A percentile compares a stretch with the other conserved stretches of the same genome.
Evolutionary conservation across 2,888 invertebrate species (phyloP).

Genomic region (Nezara viridula): DNA sequence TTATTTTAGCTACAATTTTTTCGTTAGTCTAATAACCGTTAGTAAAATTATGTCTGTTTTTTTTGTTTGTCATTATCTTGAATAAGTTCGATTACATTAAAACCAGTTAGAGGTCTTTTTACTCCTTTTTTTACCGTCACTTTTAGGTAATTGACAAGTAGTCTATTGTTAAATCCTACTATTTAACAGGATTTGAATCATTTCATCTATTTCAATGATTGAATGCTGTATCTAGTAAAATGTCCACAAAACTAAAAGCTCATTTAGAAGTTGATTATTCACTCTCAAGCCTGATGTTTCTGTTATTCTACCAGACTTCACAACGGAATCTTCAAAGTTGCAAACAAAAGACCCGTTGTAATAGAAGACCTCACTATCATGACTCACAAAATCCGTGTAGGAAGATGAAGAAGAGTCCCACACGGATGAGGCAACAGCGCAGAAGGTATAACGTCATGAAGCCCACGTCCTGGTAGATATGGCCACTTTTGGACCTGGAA

Average conservation of each 20-base stretch:
- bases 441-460: neutral
- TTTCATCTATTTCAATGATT: too few relatives aligned
- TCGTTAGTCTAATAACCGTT: neutral
- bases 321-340: neutral
- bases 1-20: neutral
- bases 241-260: too few relatives aligned
- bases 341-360: constrained; percentile 34
- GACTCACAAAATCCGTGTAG: constrained; percentile 13
- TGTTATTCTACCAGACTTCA: neutral
- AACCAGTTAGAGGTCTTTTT: neutral
- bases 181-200: too few relatives aligned
- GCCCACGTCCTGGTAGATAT: constrained; percentile 16
- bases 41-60: neutral
- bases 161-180: too few relatives aligned
- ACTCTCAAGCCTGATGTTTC: neutral
- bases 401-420: constrained; percentile 40
- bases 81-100: neutral
- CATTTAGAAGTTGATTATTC: neutral
- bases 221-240: too few relatives aligned
- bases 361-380: neutral
- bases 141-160: too few relatives aligned
- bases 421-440: neutral
- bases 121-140: neutral
- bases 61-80: neutral
- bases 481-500: neutral